A percentile compares a stretch with the other conserved stretches of the same genome.
Conservation (phyloP, 2,113 vertebrate species). For the Sinocyclocheilus anshuiensis region DNA sequence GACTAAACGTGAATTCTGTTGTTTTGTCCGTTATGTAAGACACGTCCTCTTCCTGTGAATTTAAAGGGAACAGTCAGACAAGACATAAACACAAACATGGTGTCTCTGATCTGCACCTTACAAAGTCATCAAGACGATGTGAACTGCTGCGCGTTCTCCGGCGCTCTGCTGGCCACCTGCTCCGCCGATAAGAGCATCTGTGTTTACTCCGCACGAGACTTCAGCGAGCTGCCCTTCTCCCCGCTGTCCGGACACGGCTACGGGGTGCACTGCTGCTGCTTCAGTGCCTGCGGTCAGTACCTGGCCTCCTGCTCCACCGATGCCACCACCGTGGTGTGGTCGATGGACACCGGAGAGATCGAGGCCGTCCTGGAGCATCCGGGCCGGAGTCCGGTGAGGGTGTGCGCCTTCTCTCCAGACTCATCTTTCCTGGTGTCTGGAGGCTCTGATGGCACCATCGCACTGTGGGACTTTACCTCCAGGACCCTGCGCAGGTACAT, state of each 20-base stretch:
- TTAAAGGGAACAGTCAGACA: slow-evolving; percentile 10
- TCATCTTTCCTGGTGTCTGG: slow-evolving; percentile 79
- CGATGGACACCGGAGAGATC: slow-evolving; percentile 70
- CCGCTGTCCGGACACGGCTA: slow-evolving; percentile 87
- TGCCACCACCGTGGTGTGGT: slow-evolving; percentile 84
- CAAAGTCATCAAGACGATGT: slow-evolving; percentile 88
- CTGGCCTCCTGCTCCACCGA: slow-evolving; percentile 93
- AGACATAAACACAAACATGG: slow-evolving; percentile 74
- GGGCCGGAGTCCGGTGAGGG: slow-evolving; percentile 81
- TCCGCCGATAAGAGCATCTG: slow-evolving; percentile 91
- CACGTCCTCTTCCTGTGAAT: neutral
- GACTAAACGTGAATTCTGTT: neutral
- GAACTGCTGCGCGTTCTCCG: slow-evolving; percentile 88
- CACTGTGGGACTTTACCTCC: slow-evolving; percentile 83
- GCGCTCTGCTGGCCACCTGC: slow-evolving; percentile 85
- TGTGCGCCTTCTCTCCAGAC: slow-evolving; percentile 84
- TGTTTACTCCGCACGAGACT: slow-evolving; percentile 79
- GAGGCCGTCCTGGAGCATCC: slow-evolving; percentile 86
- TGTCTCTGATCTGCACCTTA: slow-evolving; percentile 83
- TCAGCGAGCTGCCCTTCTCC: slow-evolving; percentile 83
- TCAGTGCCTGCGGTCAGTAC: slow-evolving; percentile 83
- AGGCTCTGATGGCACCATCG: slow-evolving; percentile 85
- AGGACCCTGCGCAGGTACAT: slow-evolving; percentile 78
- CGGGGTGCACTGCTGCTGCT: slow-evolving; percentile 92
- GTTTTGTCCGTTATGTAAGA: neutral